Base-by-base conservation (phyloP, 2,797 vertebrate species). In the Muscicapa comitata region DNA sequence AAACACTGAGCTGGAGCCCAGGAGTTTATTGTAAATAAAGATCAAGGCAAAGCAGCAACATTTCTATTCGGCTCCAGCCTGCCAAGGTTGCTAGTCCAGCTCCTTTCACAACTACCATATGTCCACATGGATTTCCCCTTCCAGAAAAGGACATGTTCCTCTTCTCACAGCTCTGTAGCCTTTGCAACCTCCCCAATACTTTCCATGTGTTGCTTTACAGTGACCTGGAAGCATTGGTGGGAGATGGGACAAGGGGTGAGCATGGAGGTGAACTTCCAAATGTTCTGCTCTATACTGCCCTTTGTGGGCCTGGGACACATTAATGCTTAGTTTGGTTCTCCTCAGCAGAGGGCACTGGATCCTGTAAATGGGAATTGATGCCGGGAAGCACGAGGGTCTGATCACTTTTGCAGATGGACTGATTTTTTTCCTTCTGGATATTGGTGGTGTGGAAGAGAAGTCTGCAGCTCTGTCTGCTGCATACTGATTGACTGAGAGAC, bases 41-140 rank as follows among this genome's bases (percentile, higher is more conserved):
- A 96, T 96, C 96, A 97, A 94, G 95, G 96, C 94, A 88, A 93
- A 94, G 90, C 88, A 93, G 92, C 90, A 93, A 77, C 79, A 13
- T 91, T 95, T 92, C 91, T 94, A 86, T 43, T 90, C 5, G 0
- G 21, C 71, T 94, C 72, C 24, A 73, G 79, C 82, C 85, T 94
- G 93, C 91, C 94, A 94, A 94, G 88, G 76, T 88, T 94, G 76
- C 85, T 90, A 33, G 85, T 63, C 82, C 89, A 58, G 55, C 82
- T 88, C 35, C 71, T 92, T 94, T 94, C 95, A 95, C 23, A 16
- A 88, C 91, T 94, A 57, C 95, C 88, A 57, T 50, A 86, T 86
- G 93, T 94, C 89, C 73, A 37, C 55, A 3, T 63, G 87, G 78
- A 45, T 90, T 86, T 96, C 80, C 80, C 63, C 57, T 79, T 88